phyloP scores from a whole-genome alignment of 2,888 invertebrate species.

The Pediacus dermestoides region DNA sequence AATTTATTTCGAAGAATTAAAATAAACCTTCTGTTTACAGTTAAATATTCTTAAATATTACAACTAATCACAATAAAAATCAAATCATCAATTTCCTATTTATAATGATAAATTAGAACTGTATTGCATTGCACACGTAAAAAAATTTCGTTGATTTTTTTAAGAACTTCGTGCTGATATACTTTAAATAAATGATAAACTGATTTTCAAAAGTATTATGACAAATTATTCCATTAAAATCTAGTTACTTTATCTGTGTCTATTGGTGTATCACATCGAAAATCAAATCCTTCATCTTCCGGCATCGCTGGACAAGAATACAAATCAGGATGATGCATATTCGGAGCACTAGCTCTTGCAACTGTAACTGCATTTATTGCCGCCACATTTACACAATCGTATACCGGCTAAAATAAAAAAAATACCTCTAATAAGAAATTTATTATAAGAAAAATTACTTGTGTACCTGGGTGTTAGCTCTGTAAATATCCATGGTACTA shows the following conservation, averaged over 20 bases:
- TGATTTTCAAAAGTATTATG: too few species aligned
- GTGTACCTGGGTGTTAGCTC: slow-evolving; percentile 44
- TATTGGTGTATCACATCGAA: slow-evolving; percentile 34
- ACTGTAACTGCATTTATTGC: slow-evolving; percentile 47
- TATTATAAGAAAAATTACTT: slow-evolving; percentile 12
- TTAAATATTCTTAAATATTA: too few species aligned
- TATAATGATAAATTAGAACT: too few species aligned
- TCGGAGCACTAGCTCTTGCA: slow-evolving; percentile 27
- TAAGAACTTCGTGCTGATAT: too few species aligned
- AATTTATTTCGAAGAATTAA: too few species aligned
- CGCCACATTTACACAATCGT: slow-evolving; percentile 58
- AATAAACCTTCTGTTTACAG: too few species aligned
- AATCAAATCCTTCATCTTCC: slow-evolving; percentile 40
- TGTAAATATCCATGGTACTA: slow-evolving; percentile 50
- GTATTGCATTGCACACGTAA: too few species aligned
- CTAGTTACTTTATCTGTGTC: slow-evolving; percentile 46
- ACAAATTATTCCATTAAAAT: slow-evolving; percentile 35
- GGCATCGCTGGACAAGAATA: slow-evolving; percentile 39
- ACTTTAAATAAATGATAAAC: too few species aligned
- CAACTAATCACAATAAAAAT: too few species aligned
- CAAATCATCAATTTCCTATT: too few species aligned
- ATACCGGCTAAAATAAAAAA: slow-evolving; percentile 51
- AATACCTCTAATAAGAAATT: slow-evolving; percentile 4
- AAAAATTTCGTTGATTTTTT: too few species aligned
- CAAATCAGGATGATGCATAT: slow-evolving; percentile 36